These are phyloP conservation scores for Oplegnathus fasciatus DNA, from an alignment of 2,113 vertebrate genomes.

Conservation along the genomic window DNA sequence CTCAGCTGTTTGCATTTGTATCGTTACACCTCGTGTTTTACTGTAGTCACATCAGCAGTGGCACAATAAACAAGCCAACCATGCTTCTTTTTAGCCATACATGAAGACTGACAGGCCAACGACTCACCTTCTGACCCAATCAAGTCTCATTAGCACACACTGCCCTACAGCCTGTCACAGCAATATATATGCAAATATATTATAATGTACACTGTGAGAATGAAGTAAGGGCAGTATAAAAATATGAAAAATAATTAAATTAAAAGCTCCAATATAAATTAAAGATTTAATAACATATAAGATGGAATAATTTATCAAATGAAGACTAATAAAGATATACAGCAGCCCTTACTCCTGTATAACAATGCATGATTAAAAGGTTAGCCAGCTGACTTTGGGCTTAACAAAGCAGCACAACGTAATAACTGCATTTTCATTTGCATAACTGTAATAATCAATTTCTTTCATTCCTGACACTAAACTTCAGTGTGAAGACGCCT, in stretches of 20 bases:
- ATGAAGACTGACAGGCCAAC: neutral
- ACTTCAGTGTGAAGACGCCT: neutral
- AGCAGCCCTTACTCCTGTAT: neutral
- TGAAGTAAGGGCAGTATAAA: neutral
- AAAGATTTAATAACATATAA: neutral
- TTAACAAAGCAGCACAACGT: neutral
- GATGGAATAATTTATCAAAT: neutral
- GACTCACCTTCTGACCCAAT: constrained; percentile 13
- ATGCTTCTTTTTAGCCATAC: neutral
- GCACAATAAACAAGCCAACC: constrained; percentile 7
- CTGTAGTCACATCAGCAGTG: neutral
- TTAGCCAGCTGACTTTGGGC: neutral
- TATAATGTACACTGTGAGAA: neutral
- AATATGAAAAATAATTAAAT: no score
- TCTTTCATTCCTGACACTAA: no score
- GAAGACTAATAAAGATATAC: neutral
- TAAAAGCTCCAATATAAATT: neutral
- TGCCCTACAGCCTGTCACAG: constrained; percentile 17
- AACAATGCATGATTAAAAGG: neutral
- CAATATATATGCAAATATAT: constrained; percentile 43
- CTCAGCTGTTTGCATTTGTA: constrained; percentile 15
- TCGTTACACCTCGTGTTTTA: neutral
- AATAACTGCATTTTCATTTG: neutral
- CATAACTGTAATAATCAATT: neutral
- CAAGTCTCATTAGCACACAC: constrained; percentile 15